Percentiles rank a stretch among this genome's conserved stretches.
phyloP scores from a whole-genome alignment of 2,888 invertebrate species.

The Lysandra bellargus region DNA sequence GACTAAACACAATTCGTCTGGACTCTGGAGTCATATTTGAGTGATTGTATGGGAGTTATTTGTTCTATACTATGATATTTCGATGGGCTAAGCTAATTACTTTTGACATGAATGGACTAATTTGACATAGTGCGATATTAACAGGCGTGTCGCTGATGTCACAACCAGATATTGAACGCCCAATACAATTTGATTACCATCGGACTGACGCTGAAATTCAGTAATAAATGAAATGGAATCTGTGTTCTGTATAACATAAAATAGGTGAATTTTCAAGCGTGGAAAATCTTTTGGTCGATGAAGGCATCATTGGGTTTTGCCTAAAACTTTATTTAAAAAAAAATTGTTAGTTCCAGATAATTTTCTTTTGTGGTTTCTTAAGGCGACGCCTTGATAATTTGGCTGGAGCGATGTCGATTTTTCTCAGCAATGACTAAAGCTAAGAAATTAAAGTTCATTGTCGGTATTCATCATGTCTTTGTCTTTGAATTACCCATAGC shows the following conservation, averaged over 20 bases:
- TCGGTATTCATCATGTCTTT: no score
- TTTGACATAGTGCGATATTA: constrained; percentile 11
- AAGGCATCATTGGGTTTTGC: background rate
- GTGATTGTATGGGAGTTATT: background rate
- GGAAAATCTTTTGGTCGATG: background rate
- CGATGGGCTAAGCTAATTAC: background rate
- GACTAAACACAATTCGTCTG: no score
- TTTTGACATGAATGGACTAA: background rate
- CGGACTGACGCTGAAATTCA: background rate
- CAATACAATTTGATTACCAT: background rate
- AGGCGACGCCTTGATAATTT: no score
- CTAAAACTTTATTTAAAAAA: background rate
- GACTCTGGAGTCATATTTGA: no score
- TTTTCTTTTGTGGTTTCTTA: no score
- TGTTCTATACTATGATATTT: background rate
- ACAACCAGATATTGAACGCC: background rate
- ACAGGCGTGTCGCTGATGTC: constrained; percentile 3
- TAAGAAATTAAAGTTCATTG: no score
- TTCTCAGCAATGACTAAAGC: no score
- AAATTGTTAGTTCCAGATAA: no score
- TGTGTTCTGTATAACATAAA: background rate
- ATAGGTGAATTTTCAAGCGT: background rate
- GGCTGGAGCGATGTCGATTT: no score
- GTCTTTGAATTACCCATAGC: no score
- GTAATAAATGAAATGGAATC: background rate